Evolutionary conservation across 2,888 invertebrate species (phyloP).

Genomic region (Lithophane semibrunnea): DNA sequence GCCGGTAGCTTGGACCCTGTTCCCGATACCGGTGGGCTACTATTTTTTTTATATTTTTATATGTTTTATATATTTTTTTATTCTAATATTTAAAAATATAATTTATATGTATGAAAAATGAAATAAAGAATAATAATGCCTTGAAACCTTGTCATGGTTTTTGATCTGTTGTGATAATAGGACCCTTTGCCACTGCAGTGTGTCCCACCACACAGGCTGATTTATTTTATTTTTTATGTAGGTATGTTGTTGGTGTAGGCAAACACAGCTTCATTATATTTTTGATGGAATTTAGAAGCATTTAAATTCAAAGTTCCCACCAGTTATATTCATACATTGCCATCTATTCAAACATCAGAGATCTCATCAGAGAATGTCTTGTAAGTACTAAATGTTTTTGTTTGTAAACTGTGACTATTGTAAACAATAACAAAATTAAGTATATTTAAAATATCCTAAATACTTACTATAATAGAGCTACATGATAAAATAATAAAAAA

Average conservation of each 20-base stretch:
- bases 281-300: neutral
- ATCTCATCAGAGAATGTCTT: neutral
- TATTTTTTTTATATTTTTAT: no score
- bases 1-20: no score
- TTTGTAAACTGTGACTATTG: slow-evolving; percentile 14
- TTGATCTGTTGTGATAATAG: neutral
- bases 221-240: neutral
- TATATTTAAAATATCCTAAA: no score
- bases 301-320: neutral
- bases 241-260: neutral
- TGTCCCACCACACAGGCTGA: neutral
- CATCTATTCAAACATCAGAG: neutral
- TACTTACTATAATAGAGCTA: neutral
- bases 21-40: no score
- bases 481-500: neutral
- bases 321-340: neutral
- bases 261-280: neutral
- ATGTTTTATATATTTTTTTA: no score
- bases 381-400: slow-evolving; percentile 3
- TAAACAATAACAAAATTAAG: slow-evolving; percentile 1
- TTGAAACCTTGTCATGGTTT: neutral
- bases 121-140: no score
- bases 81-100: no score
- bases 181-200: neutral
- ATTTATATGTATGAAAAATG: no score